Evolutionary conservation across 1,140 invertebrate species (phyloP).

Genomic region (Andrena cerasifolii): DNA sequence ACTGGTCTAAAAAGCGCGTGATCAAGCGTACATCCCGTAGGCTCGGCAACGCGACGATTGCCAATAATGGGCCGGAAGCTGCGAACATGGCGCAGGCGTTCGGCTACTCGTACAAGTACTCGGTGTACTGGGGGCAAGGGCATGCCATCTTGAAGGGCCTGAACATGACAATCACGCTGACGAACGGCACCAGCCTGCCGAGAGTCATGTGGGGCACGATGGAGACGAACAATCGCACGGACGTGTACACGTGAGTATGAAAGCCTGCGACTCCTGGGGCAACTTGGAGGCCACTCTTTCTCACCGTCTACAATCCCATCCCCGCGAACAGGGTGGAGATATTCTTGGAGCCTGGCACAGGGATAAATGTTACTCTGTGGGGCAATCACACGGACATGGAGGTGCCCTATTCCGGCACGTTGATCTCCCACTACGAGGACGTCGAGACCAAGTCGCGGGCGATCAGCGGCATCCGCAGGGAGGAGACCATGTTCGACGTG

Average conservation of each 20-base stretch:
- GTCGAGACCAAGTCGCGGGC: conserved; percentile 79
- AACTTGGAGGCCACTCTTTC: background rate
- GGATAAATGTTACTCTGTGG: conserved; percentile 88
- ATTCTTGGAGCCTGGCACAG: conserved; percentile 88
- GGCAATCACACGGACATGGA: conserved; percentile 88
- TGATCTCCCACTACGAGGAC: conserved; percentile 88
- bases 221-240: conserved; percentile 83
- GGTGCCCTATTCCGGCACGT: conserved; percentile 87
- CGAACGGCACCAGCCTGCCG: conserved; percentile 83
- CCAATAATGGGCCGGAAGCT: conserved; percentile 83
- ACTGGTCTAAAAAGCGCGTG: conserved; percentile 83
- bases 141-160: conserved; percentile 89
- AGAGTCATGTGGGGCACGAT: conserved; percentile 88
- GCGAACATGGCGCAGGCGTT: conserved; percentile 87
- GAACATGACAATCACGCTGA: conserved; percentile 86
- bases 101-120: conserved; percentile 86
- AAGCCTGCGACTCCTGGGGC: background rate
- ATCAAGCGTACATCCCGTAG: conserved; percentile 81
- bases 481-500: conserved; percentile 86
- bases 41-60: conserved; percentile 85
- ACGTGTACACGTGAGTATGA: conserved; percentile 82
- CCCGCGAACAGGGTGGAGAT: conserved; percentile 81
- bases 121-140: conserved; percentile 89
- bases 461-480: conserved; percentile 84
- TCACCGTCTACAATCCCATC: background rate